These are phyloP conservation scores for Plagodis pulveraria DNA, from an alignment of 2,888 invertebrate genomes.

Conservation along the genomic window DNA sequence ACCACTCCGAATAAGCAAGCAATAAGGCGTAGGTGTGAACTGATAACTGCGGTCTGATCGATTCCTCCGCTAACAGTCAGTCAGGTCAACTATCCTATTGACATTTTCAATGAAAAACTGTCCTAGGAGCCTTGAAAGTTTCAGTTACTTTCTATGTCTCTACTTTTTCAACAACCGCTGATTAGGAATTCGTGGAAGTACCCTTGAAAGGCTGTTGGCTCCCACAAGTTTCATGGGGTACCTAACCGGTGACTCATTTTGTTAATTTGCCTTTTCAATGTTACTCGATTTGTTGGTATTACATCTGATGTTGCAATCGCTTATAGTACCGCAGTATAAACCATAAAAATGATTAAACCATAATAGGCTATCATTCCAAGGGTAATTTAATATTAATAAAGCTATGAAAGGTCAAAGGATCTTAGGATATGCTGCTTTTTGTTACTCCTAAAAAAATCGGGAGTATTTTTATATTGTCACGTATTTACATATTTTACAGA, in stretches of 20 bases:
- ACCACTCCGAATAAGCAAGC: conserved; percentile 55
- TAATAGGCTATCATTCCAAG: no score
- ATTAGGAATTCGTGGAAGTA: conserved; percentile 18
- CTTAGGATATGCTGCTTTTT: no score
- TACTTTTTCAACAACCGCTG: conserved; percentile 11
- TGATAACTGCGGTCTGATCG: conserved; percentile 53
- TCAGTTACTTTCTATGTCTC: conserved; percentile 9
- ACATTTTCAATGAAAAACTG: conserved; percentile 14
- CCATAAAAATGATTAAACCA: no score
- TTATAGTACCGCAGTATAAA: no score
- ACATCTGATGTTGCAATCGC: conserved; percentile 25
- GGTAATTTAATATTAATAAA: no score
- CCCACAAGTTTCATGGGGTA: conserved; percentile 41
- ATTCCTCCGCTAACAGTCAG: conserved; percentile 43
- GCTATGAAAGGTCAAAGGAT: no score
- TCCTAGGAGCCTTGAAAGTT: conserved; percentile 19
- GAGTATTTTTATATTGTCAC: no score
- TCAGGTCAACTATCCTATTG: conserved; percentile 34
- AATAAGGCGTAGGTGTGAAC: conserved; percentile 49
- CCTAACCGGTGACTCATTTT: conserved; percentile 37
- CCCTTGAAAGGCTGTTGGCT: conserved; percentile 37
- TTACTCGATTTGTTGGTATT: conserved; percentile 36
- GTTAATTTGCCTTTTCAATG: conserved; percentile 39
- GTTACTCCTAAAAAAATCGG: no score
- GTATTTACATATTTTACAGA: no score